Conservation (phyloP, 2,888 invertebrate genomes). For the Hypomecis punctinalis region DNA sequence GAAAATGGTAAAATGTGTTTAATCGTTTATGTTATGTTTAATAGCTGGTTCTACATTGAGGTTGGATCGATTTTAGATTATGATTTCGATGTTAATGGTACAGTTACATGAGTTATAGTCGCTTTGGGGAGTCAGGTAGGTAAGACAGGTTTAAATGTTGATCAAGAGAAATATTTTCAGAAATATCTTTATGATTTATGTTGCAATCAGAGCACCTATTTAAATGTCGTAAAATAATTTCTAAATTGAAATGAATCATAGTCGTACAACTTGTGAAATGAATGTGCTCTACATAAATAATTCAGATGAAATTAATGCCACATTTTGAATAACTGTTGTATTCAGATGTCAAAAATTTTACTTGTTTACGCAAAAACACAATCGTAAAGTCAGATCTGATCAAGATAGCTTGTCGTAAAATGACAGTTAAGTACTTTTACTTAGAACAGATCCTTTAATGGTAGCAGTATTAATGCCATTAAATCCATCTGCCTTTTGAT, state of each 20-base stretch:
- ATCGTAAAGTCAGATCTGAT: constrained; percentile 13
- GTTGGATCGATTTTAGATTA: constrained; percentile 37
- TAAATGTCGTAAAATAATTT: neutral
- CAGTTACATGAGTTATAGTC: constrained; percentile 35
- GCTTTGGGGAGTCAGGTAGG: constrained; percentile 26
- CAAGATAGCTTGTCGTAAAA: constrained; percentile 19
- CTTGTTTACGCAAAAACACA: neutral
- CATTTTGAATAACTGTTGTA: neutral
- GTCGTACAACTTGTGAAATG: neutral
- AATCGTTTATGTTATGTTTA: constrained; percentile 53
- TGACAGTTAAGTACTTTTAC: constrained; percentile 22
- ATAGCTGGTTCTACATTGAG: constrained; percentile 35
- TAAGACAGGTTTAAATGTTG: constrained; percentile 24
- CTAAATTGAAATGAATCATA: constrained; percentile 5
- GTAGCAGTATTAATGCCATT: constrained; percentile 31
- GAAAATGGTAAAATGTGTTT: constrained; percentile 51
- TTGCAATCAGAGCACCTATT: constrained; percentile 3
- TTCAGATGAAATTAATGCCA: too few relatives aligned
- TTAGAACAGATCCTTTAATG: constrained; percentile 28
- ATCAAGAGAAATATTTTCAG: neutral
- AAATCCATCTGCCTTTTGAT: constrained; percentile 34
- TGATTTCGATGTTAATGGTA: constrained; percentile 37
- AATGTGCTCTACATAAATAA: too few relatives aligned
- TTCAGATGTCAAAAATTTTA: neutral
- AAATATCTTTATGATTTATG: constrained; percentile 5